Conservation (phyloP, 2,797 vertebrate genomes). For the Amphiprion clarkii region DNA sequence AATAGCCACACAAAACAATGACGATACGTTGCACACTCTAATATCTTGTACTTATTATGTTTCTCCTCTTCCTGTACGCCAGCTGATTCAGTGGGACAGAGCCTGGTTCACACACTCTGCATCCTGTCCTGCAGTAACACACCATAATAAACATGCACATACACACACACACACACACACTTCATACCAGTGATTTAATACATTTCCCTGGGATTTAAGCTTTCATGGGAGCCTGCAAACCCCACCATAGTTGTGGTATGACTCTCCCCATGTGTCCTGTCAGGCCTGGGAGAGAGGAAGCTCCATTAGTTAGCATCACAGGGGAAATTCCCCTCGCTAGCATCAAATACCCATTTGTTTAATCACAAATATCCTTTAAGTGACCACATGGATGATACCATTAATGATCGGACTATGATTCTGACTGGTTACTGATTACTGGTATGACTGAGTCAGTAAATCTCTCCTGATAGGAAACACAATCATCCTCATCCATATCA, state of each 20-base stretch:
- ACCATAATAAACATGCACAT: slow-evolving; percentile 53
- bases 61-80: slow-evolving; percentile 58
- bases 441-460: slow-evolving; percentile 14
- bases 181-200: slow-evolving; percentile 65
- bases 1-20: slow-evolving; percentile 53
- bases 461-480: slow-evolving; percentile 29
- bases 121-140: slow-evolving; percentile 74
- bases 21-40: slow-evolving; percentile 53
- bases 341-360: slow-evolving; percentile 24
- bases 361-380: slow-evolving; percentile 48
- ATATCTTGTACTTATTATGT: slow-evolving; percentile 63
- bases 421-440: not conserved
- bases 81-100: slow-evolving; percentile 75
- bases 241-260: slow-evolving; percentile 81
- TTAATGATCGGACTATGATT: slow-evolving; percentile 25
- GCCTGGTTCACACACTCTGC: slow-evolving; percentile 79
- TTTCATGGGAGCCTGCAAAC: slow-evolving; percentile 87
- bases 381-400: slow-evolving; percentile 25
- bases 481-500: slow-evolving; percentile 61
- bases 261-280: slow-evolving; percentile 79
- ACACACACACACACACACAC: slow-evolving; percentile 19
- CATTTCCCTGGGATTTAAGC: slow-evolving; percentile 79
- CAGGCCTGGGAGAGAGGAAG: slow-evolving; percentile 79
- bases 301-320: slow-evolving; percentile 52
- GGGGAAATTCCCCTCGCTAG: slow-evolving; percentile 62